Evolutionary conservation across 2,113 vertebrate genomes (phyloP).

Genomic region (Chascanopsetta lugubris): DNA sequence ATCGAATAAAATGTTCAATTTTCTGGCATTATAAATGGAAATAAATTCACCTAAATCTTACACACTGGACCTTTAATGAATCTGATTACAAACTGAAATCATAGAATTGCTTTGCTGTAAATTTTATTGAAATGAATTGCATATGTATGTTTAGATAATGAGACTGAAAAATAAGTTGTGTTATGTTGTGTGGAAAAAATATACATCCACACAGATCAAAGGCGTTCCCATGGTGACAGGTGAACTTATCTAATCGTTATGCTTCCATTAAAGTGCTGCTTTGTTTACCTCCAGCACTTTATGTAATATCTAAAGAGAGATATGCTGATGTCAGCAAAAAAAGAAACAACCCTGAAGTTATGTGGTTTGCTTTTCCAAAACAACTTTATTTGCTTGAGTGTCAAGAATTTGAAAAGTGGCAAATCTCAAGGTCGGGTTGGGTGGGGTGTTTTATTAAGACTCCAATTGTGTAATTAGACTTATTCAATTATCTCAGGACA

Average conservation of each 20-base stretch:
- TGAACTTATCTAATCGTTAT: conserved; percentile 51
- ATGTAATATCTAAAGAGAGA: conserved; percentile 52
- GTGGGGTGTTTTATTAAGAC: too few relatives aligned
- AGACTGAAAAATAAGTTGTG: conserved; percentile 19
- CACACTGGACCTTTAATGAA: too few relatives aligned
- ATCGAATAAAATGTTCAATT: too few relatives aligned
- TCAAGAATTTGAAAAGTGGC: background rate
- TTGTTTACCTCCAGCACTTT: conserved; percentile 47
- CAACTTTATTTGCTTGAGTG: conserved; percentile 3
- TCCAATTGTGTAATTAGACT: too few relatives aligned
- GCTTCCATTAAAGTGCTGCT: conserved; percentile 31
- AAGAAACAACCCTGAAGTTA: conserved; percentile 47
- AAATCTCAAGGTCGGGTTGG: conserved; percentile 17
- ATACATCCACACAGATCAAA: conserved; percentile 37
- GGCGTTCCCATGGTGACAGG: conserved; percentile 17
- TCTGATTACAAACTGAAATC: too few relatives aligned
- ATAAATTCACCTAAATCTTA: too few relatives aligned
- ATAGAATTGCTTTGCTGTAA: too few relatives aligned
- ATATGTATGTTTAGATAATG: background rate
- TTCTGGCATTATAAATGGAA: too few relatives aligned
- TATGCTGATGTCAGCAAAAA: conserved; percentile 41
- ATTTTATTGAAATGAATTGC: too few relatives aligned
- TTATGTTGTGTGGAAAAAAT: conserved; percentile 39
- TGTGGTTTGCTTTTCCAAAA: conserved; percentile 11
- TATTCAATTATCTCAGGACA: too few relatives aligned